phyloP scores from a whole-genome alignment of 1,140 invertebrate genomes.

The Ceratina calcarata region DNA sequence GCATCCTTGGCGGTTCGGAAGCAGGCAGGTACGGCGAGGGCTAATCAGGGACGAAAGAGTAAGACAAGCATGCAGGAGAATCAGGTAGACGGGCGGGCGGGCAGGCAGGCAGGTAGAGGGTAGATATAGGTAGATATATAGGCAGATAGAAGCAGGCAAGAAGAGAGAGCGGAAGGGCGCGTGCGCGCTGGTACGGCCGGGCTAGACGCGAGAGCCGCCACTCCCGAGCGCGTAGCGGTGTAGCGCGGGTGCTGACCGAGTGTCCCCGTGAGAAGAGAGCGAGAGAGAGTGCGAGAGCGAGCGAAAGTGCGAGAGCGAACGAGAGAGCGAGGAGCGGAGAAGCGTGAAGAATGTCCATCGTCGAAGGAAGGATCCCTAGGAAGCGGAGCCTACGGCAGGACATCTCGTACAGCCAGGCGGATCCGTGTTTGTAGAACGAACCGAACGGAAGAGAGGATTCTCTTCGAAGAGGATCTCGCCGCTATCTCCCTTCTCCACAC shows the following conservation, averaged over 20 bases:
- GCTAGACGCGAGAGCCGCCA: slow-evolving; percentile 78
- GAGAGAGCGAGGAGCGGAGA: slow-evolving; percentile 26
- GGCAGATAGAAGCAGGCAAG: slow-evolving; percentile 50
- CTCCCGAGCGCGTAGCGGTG: slow-evolving; percentile 78
- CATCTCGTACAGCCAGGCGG: slow-evolving; percentile 60
- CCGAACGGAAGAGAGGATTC: slow-evolving; percentile 32
- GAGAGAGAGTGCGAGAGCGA: slow-evolving; percentile 50
- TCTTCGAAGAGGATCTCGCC: slow-evolving; percentile 45
- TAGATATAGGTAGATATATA: slow-evolving; percentile 46
- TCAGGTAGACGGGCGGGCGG: slow-evolving; percentile 4
- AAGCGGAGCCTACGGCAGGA: slow-evolving; percentile 71
- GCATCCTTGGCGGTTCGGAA: slow-evolving; percentile 38
- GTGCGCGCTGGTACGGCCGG: slow-evolving; percentile 74
- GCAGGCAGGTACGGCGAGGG: slow-evolving; percentile 10
- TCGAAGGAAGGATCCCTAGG: slow-evolving; percentile 66
- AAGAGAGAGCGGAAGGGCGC: slow-evolving; percentile 67
- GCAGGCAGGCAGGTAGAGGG: neutral
- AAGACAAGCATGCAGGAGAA: slow-evolving; percentile 6
- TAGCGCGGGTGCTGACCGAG: slow-evolving; percentile 78
- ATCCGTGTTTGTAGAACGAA: slow-evolving; percentile 66
- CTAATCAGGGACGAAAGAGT: slow-evolving; percentile 47
- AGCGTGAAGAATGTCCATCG: slow-evolving; percentile 72
- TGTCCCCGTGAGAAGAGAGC: slow-evolving; percentile 72
- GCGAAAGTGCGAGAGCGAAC: slow-evolving; percentile 30
- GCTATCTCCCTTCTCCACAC: slow-evolving; percentile 45